Evolutionary conservation across 2,888 invertebrate genomes (phyloP), one percentile per base, ranked within the genome.

Genomic region (Apodemia zela): DNA sequence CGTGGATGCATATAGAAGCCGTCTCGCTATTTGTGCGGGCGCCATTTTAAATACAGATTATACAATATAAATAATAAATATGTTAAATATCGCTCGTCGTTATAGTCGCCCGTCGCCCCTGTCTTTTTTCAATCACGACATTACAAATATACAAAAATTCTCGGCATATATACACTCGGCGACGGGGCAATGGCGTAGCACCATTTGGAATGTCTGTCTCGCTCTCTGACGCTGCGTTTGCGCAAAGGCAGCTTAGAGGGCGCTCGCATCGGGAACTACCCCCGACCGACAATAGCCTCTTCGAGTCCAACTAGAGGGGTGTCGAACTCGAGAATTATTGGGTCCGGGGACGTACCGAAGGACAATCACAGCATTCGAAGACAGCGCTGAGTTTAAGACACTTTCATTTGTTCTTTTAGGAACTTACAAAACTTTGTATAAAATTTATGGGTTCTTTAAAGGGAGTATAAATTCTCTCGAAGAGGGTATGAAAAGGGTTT

Each of bases 121-220:
- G 73, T 42, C 42, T 42, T 75, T 75, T 73, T 74, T 72, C 64
- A 51, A 51, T 57, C 62, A 67, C 67, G 71, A 67, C 73, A 80
- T 85, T 81, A 82, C 83, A 88, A 87, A 88, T 87, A 87, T 88
- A 88, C 85, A 87, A 86, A 86, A 85, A 74, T 66, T 33, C 67
- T 67, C 64, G 63, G 54, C 63, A 75, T 69, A 70, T 71, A 64
- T 71, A 71, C 71, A 69, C 54, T 54, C 54, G 54, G 54, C 54
- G 54, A 25, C 54, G 54, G 67, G 59, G 59, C 63, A 60, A n/a
- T 51, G 66, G 63, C 69, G 51, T 68, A 69, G 69, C 71, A 71
- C 72, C 69, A 66, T 67, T 62, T 64, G 62, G 63, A 67, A 66
- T 64, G 64, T 64, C 61, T 38, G 63, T 45, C 54, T 54, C 63